These are phyloP conservation scores for Reinhardtius hippoglossoides DNA, from an alignment of 2,113 vertebrate species.

Conservation along the genomic window DNA sequence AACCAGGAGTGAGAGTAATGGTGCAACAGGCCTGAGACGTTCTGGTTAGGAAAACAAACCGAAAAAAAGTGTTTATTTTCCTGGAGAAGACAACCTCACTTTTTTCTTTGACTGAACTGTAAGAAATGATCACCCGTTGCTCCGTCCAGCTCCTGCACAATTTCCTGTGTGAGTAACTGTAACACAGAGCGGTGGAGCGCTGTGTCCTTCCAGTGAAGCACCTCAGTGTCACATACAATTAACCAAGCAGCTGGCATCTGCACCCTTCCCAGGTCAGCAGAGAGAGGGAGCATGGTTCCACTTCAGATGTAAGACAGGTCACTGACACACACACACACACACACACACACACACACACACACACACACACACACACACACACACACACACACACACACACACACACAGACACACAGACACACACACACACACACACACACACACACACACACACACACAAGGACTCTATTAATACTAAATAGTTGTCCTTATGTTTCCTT, in stretches of 20 bases:
- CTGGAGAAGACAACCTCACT: no score
- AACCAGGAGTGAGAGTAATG: no score
- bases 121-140: no score
- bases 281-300: background rate
- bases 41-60: no score
- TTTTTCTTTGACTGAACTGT: no score
- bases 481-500: no score
- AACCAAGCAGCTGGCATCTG: background rate
- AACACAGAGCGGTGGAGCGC: background rate
- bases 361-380: background rate
- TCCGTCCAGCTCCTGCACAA: background rate
- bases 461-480: background rate
- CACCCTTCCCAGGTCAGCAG: background rate
- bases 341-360: slow-evolving; percentile 1
- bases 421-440: slow-evolving; percentile 1
- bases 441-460: background rate
- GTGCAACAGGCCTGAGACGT: no score
- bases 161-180: background rate
- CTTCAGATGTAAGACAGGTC: background rate
- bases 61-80: no score
- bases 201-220: background rate
- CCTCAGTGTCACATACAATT: slow-evolving; percentile 4
- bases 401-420: background rate
- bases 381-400: background rate
- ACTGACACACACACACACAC: background rate